Percentiles rank a stretch among this genome's conserved stretches.
These are phyloP conservation scores for Lymantria monacha DNA, from an alignment of 2,888 invertebrate genomes.

Conservation along the genomic window DNA sequence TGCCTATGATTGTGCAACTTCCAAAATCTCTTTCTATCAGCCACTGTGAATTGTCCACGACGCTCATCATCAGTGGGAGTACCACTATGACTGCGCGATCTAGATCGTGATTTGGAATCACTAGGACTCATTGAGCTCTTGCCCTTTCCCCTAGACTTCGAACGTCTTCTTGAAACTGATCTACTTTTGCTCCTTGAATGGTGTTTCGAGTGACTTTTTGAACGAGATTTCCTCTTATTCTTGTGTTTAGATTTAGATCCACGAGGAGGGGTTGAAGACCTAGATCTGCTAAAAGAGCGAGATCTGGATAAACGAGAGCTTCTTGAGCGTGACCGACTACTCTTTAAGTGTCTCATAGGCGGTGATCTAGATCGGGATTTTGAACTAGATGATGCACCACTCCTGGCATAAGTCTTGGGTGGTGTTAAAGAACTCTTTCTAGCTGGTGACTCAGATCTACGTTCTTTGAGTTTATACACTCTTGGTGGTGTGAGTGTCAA, in stretches of 20 bases:
- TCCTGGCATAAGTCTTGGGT: slow-evolving; percentile 65
- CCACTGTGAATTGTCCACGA: slow-evolving; percentile 74
- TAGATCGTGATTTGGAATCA: slow-evolving; percentile 45
- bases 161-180: slow-evolving; percentile 42
- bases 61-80: slow-evolving; percentile 65
- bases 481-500: slow-evolving; percentile 53
- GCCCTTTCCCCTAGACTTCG: slow-evolving; percentile 45
- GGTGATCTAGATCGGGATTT: slow-evolving; percentile 52
- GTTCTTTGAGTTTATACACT: slow-evolving; percentile 46
- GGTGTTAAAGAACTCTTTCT: slow-evolving; percentile 66
- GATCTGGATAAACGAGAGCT: slow-evolving; percentile 37
- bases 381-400: slow-evolving; percentile 52
- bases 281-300: slow-evolving; percentile 43
- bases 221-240: slow-evolving; percentile 43
- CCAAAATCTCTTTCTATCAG: slow-evolving; percentile 73
- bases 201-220: slow-evolving; percentile 48
- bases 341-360: slow-evolving; percentile 43
- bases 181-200: slow-evolving; percentile 43
- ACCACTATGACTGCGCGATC: slow-evolving; percentile 43
- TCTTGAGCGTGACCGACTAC: slow-evolving; percentile 26
- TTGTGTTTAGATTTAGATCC: slow-evolving; percentile 45
- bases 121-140: slow-evolving; percentile 38
- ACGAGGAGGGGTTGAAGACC: slow-evolving; percentile 42
- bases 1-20: slow-evolving; percentile 62
- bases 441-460: slow-evolving; percentile 41